phyloP scores from a whole-genome alignment of 1,140 invertebrate genomes.

The Chlorops oryzae region DNA sequence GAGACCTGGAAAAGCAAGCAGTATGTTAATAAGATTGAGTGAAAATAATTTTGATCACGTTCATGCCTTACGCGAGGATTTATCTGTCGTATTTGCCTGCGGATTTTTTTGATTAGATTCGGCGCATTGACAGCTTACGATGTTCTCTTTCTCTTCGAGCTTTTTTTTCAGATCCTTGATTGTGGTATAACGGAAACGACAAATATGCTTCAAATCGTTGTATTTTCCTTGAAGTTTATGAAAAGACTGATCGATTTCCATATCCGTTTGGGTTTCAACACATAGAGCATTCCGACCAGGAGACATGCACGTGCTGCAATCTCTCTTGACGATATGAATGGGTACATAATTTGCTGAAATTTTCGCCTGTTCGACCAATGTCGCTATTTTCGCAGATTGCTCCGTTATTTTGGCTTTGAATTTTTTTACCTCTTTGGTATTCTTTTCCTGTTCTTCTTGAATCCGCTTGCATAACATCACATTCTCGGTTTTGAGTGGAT shows the following conservation, averaged over 20 bases:
- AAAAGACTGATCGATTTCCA: not conserved
- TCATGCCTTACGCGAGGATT: no score
- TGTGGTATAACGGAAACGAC: constrained; percentile 1
- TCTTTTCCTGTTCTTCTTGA: constrained; percentile 9
- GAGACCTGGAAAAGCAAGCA: no score
- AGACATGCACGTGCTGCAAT: no score
- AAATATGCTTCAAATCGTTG: constrained; percentile 7
- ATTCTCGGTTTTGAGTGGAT: constrained; percentile 11
- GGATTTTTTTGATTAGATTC: no score
- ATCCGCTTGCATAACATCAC: constrained; percentile 1
- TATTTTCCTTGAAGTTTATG: constrained; percentile 6
- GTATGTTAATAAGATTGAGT: no score
- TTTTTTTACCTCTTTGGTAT: constrained; percentile 1
- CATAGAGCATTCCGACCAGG: not conserved
- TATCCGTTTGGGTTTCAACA: constrained; percentile 6
- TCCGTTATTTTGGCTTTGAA: constrained; percentile 8
- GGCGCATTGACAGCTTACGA: constrained; percentile 1
- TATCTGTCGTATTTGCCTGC: no score
- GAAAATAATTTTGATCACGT: no score
- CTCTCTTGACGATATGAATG: no score
- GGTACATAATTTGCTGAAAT: no score
- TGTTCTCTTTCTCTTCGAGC: constrained; percentile 6
- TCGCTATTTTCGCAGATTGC: not conserved
- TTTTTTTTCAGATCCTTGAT: constrained; percentile 8
- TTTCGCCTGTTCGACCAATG: no score